These are phyloP conservation scores for Hydrolagus colliei DNA, from an alignment of 2,797 vertebrate genomes.

Conservation along the genomic window DNA sequence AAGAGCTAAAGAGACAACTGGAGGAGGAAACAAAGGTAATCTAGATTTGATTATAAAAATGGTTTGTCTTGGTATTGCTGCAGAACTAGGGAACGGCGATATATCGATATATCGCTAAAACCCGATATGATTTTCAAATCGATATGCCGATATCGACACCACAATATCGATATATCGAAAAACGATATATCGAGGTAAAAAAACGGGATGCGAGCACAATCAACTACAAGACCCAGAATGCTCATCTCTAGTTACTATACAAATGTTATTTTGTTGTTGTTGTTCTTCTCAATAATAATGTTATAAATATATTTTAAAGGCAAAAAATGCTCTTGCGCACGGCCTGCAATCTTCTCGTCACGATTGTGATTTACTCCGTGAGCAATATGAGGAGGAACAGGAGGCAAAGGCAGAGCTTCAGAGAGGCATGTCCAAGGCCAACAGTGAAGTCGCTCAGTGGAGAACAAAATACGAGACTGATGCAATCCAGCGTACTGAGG, in stretches of 20 bases:
- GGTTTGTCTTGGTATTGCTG: too few relatives aligned
- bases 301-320: constrained; percentile 44
- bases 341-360: constrained; percentile 69
- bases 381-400: constrained; percentile 65
- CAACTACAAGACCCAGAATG: too few relatives aligned
- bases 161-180: too few relatives aligned
- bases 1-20: constrained; percentile 67
- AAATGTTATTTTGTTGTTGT: too few relatives aligned
- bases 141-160: too few relatives aligned
- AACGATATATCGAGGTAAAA: too few relatives aligned
- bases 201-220: too few relatives aligned
- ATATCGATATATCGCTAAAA: too few relatives aligned
- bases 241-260: too few relatives aligned
- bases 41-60: background rate
- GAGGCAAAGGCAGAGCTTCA: constrained; percentile 59
- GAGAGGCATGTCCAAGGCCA: constrained; percentile 61
- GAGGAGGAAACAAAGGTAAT: constrained; percentile 74
- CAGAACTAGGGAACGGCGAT: too few relatives aligned
- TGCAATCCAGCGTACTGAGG: constrained; percentile 59
- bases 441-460: constrained; percentile 60
- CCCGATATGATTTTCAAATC: too few relatives aligned
- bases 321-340: constrained; percentile 69
- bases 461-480: constrained; percentile 63
- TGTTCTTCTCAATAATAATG: too few relatives aligned
- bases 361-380: constrained; percentile 67